Base-by-base conservation (phyloP, 2,113 vertebrate genomes). In the Psittacula cyanocephala region DNA sequence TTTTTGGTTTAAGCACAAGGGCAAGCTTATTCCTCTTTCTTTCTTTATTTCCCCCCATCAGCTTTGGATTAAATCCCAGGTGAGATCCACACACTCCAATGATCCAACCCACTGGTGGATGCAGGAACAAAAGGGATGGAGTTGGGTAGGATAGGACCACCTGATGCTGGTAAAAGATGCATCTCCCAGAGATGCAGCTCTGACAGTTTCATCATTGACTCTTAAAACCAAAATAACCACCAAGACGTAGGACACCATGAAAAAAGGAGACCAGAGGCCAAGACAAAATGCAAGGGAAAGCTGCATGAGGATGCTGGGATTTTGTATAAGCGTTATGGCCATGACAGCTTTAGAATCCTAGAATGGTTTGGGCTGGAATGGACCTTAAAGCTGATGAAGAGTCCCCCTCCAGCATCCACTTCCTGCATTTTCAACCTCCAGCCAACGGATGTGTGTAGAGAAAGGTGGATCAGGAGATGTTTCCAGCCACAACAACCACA, bases 1-100 rank as follows among this genome's bases (percentile, higher is more conserved):
- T 17, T 59, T 88, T 25, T 39, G 49, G 37, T 29, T 53, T 31
- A 28, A 75, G 27, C n/a, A 87, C 16, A 57, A 62, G 43, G 17
- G 25, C 37, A 46, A 43, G 19, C 3, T 68, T 39, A 53, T 46
- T 47, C 7, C 16, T 13, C 13, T n/a, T n/a, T 13, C 55, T 57
- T 22, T 10, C 20, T 23, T 37, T 22, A 17, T 29, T 9, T 28
- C 0, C 1, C 1, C 1, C 35, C 16, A 23, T 9, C 29, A 13
- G 35, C 20, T 68, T 52, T 55, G 35, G 44, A 33, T 41, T 43
- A 59, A 35, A 50, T 35, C 60, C 28, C 62, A 59, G 43, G n/a
- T 8, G 2, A 60, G 28, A 59, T 75, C 20, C 37, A 37, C 60
- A n/a, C 35, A 10, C 10, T 47, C 64, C n/a, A 33, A 31, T 10